These are phyloP conservation scores for Eudyptes chrysolophus DNA, from an alignment of 2,113 vertebrate genomes.

Conservation along the genomic window DNA sequence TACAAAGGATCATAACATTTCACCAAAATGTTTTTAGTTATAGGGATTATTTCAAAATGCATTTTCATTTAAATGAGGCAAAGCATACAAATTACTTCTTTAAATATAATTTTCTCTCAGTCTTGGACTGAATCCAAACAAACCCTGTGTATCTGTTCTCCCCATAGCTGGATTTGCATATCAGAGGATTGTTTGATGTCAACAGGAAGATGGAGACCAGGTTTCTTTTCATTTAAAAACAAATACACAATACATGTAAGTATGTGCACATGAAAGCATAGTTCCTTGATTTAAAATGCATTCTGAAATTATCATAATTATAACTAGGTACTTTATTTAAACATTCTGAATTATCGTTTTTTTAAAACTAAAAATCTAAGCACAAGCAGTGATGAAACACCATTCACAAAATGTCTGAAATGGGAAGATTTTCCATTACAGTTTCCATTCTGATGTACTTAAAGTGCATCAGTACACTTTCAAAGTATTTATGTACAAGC, in stretches of 20 bases:
- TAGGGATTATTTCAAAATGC: constrained; percentile 32
- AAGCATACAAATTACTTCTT: constrained; percentile 47
- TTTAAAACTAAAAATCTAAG: neutral
- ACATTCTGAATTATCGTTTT: neutral
- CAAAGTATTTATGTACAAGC: neutral
- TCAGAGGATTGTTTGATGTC: constrained; percentile 82
- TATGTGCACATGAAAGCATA: constrained; percentile 41
- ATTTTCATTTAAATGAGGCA: constrained; percentile 55
- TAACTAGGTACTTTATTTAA: constrained; percentile 37
- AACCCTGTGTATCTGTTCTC: constrained; percentile 59
- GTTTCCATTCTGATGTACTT: neutral
- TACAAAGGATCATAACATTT: neutral
- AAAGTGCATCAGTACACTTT: neutral
- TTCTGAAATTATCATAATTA: constrained; percentile 54
- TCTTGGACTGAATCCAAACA: constrained; percentile 75
- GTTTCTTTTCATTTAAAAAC: constrained; percentile 75
- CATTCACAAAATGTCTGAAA: neutral
- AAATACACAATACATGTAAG: constrained; percentile 67
- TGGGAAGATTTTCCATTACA: neutral
- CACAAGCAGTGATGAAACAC: neutral
- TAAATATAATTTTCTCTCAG: constrained; percentile 52
- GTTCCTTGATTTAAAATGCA: constrained; percentile 60
- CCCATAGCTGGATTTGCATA: constrained; percentile 75
- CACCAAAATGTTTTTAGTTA: constrained; percentile 9
- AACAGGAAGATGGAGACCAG: constrained; percentile 74